Percentiles rank a stretch among this genome's conserved stretches.
These are phyloP conservation scores for Pteropus alecto DNA, from an alignment of 2,113 vertebrate genomes.

Conservation along the genomic window DNA sequence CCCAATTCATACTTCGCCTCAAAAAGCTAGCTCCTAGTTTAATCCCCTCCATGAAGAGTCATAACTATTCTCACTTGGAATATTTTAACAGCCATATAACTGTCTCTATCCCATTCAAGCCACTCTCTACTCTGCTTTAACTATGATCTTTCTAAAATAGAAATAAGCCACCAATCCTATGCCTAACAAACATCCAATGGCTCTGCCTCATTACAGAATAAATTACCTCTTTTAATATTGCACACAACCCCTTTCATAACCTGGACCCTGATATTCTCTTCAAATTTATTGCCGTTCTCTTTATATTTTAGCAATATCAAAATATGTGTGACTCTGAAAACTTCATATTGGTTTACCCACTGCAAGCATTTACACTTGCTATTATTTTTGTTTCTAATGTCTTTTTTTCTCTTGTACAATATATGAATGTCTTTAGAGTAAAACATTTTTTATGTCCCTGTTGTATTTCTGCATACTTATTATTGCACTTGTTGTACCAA, in stretches of 20 bases:
- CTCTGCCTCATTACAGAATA: neutral
- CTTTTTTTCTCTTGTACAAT: neutral
- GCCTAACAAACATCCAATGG: neutral
- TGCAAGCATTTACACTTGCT: neutral
- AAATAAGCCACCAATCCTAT: neutral
- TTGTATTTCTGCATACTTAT: neutral
- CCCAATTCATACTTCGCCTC: neutral
- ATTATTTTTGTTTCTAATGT: neutral
- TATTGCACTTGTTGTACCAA: neutral
- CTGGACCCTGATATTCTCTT: neutral
- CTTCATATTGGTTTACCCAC: neutral
- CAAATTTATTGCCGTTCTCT: neutral
- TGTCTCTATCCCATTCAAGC: neutral
- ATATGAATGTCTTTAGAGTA: neutral
- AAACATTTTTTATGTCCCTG: neutral
- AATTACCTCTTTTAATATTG: neutral
- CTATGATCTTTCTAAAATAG: neutral
- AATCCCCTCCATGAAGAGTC: neutral
- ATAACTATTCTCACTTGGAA: neutral
- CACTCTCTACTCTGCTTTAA: neutral
- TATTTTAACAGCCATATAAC: neutral
- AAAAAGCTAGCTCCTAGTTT: neutral
- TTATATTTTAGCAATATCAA: neutral
- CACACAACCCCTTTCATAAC: neutral
- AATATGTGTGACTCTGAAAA: neutral